Evolutionary conservation across 1,140 invertebrate species (phyloP), one percentile per base, ranked within the genome.

Genomic region (Drepana arcuata): DNA sequence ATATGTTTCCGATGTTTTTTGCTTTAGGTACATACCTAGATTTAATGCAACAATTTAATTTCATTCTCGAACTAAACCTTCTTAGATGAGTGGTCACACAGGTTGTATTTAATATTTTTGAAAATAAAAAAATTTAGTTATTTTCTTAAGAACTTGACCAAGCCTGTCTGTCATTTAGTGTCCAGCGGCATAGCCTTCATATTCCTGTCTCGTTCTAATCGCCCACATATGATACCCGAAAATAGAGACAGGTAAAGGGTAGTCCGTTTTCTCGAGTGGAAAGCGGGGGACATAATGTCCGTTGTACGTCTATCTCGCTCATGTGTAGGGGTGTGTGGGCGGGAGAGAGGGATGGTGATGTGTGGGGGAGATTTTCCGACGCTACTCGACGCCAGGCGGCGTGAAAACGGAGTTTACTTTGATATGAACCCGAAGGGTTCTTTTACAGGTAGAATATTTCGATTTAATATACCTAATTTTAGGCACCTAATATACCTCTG

Each of bases 381-480:
- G 72, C 77, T 81, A 81, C 72, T 81, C 73, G 63, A 55, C 77
- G 60, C 66, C 66, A 79, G 77, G 54, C 61, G 73, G 77, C 77
- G 73, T 57, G 50, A 42, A 64, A 64, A 63, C n/a, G n/a, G n/a
- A n/a, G n/a, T n/a, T n/a, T n/a, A 43, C 33, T 24, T 27, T 16
- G 11, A 27, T 6, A 27, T 29, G n/a, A n/a, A n/a, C n/a, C n/a
- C n/a, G n/a, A n/a, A n/a, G n/a, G n/a, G n/a, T n/a, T n/a, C n/a
- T n/a, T n/a, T n/a, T n/a, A n/a, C n/a, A n/a, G n/a, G n/a, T n/a
- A n/a, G n/a, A n/a, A n/a, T n/a, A n/a, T n/a, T n/a, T n/a, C n/a
- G n/a, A n/a, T n/a, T n/a, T n/a, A n/a, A n/a, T n/a, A n/a, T n/a
- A n/a, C n/a, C n/a, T n/a, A n/a, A n/a, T n/a, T n/a, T n/a, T n/a